phyloP scores from a whole-genome alignment of 2,888 invertebrate genomes.

The Hyppa rectilinea region DNA sequence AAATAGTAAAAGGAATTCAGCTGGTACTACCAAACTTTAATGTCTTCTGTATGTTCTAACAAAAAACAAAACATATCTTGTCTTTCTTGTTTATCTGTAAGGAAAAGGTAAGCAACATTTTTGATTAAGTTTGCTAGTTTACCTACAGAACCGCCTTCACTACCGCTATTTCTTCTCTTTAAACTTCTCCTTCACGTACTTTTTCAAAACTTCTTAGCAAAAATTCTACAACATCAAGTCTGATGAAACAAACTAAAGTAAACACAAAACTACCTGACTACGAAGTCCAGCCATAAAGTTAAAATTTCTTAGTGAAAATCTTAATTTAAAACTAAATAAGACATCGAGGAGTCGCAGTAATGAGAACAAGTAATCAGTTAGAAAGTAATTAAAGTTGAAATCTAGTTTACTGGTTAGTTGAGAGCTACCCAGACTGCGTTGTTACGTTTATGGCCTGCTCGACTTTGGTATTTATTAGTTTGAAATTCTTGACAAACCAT shows the following conservation, averaged over 20 bases:
- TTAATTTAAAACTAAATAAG: constrained; percentile 66
- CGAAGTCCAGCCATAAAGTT: constrained; percentile 47
- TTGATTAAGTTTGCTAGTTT: constrained; percentile 2
- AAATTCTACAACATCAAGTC: constrained; percentile 15
- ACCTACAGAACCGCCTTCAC: background rate
- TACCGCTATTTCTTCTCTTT: background rate
- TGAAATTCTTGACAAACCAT: constrained; percentile 15
- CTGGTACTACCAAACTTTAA: background rate
- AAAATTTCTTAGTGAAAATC: constrained; percentile 60
- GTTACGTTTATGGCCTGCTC: constrained; percentile 42
- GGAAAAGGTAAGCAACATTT: background rate
- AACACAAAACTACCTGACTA: constrained; percentile 46
- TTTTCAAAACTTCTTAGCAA: constrained; percentile 12
- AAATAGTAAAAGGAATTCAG: background rate
- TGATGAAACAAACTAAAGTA: constrained; percentile 32
- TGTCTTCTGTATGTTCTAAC: background rate
- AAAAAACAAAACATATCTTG: background rate
- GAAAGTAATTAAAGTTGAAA: constrained; percentile 67
- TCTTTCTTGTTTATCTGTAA: background rate
- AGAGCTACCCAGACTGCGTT: constrained; percentile 28
- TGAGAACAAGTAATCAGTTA: constrained; percentile 65
- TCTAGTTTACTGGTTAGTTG: constrained; percentile 53
- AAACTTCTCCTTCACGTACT: background rate
- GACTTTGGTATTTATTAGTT: constrained; percentile 31
- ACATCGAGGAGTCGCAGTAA: constrained; percentile 54